phyloP scores from a whole-genome alignment of 2,797 vertebrate species.

The Hephaestus fuliginosus region DNA sequence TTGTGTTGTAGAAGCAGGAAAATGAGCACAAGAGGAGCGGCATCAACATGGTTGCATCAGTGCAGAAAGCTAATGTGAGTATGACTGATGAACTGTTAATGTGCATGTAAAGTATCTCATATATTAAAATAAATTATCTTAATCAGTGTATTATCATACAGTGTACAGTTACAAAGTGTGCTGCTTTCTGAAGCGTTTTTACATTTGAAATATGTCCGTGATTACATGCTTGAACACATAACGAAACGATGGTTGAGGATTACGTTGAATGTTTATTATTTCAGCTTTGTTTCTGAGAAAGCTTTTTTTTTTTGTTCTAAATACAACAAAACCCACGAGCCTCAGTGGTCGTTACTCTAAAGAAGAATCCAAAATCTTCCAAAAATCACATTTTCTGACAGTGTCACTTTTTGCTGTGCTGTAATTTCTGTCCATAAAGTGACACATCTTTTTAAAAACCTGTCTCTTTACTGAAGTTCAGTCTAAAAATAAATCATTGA shows the following conservation, averaged over 20 bases:
- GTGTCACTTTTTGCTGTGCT: no score
- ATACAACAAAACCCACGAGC: not conserved
- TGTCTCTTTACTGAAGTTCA: not conserved
- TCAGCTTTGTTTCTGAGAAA: not conserved
- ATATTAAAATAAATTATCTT: not conserved
- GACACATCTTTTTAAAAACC: not conserved
- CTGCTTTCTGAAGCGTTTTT: no score
- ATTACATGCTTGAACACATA: no score
- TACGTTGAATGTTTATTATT: no score
- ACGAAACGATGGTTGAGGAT: not conserved
- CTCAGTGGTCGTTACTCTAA: not conserved
- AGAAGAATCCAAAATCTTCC: not conserved
- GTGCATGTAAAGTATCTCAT: not conserved
- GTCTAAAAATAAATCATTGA: not conserved
- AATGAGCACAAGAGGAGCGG: conserved; percentile 45
- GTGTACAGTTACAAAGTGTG: not conserved
- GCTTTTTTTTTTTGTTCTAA: not conserved
- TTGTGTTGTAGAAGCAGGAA: conserved; percentile 63
- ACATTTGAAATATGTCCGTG: no score
- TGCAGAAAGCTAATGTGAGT: conserved; percentile 84
- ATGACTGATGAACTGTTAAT: not conserved
- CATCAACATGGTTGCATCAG: conserved; percentile 64
- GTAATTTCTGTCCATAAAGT: not conserved
- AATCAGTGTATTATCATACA: not conserved
- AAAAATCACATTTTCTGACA: not conserved